Base-by-base conservation (phyloP, 2,113 vertebrate species). In the Steatornis caripensis region DNA sequence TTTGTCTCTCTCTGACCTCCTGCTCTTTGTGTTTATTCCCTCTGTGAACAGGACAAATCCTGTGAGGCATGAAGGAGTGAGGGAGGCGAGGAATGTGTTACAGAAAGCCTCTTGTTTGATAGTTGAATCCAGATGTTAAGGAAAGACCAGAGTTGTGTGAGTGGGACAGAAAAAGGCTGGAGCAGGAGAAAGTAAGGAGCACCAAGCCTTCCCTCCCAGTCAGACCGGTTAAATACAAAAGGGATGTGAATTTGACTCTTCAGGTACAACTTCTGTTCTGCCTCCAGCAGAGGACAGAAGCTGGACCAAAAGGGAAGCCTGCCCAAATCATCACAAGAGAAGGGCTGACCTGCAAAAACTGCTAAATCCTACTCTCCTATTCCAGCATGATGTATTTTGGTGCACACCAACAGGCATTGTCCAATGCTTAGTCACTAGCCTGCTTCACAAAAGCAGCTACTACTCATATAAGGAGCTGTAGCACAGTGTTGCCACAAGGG, bases 111-210 rank as follows among this genome's bases (percentile, higher is more conserved):
- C 78, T 70, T 97, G 97, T 93, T 66, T 61, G 20, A 2, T 96
- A 98, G 91, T 98, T 98, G 89, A 70, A 98, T 98, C 98, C 98
- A 98, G 98, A 98, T 98, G 98, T 97, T 20, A 5, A 26, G 12
- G n/a, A 51, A 77, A 68, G 34, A 74, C 76, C n/a, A 15, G 72
- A 54, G 46, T 13, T 32, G 51, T 26, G 39, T 8, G 55, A 77
- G 43, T 6, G 26, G 53, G 37, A 34, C 20, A 72, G 57, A 58
- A 45, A 80, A 84, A 10, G 27, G 76, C 61, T 68, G 86, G 49
- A 81, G 92, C n/a, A 36, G 62, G 64, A 48, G 43, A 80, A 80
- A 70, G 34, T 5, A 3, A 62, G 26, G 57, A 45, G 58, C 61
- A 43, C 45, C 43, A 9, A 60, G 23, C 26, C 71, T 65, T 51